These are phyloP conservation scores for Pycnomerus fuliginosus DNA, from an alignment of 2,888 invertebrate species.

Conservation along the genomic window DNA sequence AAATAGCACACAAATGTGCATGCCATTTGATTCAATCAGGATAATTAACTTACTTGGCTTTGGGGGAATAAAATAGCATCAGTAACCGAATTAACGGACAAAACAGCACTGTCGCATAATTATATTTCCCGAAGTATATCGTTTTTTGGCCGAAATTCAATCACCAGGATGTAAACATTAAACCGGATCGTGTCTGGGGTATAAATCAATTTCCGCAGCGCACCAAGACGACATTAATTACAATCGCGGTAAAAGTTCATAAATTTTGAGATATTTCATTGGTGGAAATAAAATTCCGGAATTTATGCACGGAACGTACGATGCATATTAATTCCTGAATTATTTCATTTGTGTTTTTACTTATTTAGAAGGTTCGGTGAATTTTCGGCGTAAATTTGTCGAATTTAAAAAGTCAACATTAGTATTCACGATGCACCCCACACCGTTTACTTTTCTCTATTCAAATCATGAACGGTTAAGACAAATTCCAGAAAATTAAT, in stretches of 20 bases:
- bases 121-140: not conserved
- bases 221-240: conserved; percentile 14
- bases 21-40: conserved; percentile 22
- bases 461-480: conserved; percentile 10
- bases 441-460: conserved; percentile 7
- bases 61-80: conserved; percentile 18
- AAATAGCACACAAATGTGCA: conserved; percentile 21
- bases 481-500: conserved; percentile 8
- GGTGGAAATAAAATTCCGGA: conserved; percentile 4
- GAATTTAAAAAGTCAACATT: conserved; percentile 6
- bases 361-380: not conserved
- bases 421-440: conserved; percentile 10
- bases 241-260: conserved; percentile 17
- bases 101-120: conserved; percentile 4
- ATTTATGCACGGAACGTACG: conserved; percentile 11
- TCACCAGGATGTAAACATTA: no score
- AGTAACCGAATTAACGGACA: conserved; percentile 10
- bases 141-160: no score
- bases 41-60: conserved; percentile 14
- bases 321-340: conserved; percentile 17
- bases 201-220: conserved; percentile 17
- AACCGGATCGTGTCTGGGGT: conserved; percentile 9
- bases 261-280: conserved; percentile 19
- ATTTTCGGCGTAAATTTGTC: not conserved
- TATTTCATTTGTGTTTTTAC: not conserved